Conservation (phyloP, 1,140 invertebrate species). For the Listronotus bonariensis region DNA sequence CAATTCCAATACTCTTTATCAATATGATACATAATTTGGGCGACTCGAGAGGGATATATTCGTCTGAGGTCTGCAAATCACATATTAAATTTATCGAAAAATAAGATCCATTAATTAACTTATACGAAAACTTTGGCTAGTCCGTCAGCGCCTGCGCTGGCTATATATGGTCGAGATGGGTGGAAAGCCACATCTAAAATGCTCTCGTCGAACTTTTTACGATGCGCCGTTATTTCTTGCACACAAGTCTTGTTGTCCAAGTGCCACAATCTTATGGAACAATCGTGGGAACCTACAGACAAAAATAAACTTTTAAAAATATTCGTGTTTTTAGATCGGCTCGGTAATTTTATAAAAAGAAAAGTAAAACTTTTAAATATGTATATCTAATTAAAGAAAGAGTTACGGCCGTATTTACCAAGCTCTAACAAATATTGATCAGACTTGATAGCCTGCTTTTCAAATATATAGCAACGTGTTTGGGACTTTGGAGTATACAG, state of each 20-base stretch:
- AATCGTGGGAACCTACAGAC: constrained; percentile 85
- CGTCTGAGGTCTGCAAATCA: not conserved
- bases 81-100: not conserved
- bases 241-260: constrained; percentile 98
- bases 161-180: constrained; percentile 96
- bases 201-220: constrained; percentile 99
- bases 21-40: too few species aligned
- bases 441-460: too few species aligned
- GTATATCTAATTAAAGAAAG: too few species aligned
- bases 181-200: constrained; percentile 99
- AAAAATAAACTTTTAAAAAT: not conserved
- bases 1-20: too few species aligned
- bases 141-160: constrained; percentile 97
- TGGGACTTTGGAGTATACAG: too few species aligned
- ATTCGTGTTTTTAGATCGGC: too few species aligned
- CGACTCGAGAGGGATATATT: too few species aligned
- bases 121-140: constrained; percentile 94
- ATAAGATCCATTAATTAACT: not conserved
- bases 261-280: constrained; percentile 98
- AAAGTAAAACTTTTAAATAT: too few species aligned
- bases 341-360: too few species aligned
- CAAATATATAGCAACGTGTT: too few species aligned
- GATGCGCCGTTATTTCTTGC: constrained; percentile 98
- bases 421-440: too few species aligned
- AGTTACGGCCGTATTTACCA: too few species aligned